phyloP scores from a whole-genome alignment of 1,140 invertebrate genomes.

The Plectrocnemia conspersa region DNA sequence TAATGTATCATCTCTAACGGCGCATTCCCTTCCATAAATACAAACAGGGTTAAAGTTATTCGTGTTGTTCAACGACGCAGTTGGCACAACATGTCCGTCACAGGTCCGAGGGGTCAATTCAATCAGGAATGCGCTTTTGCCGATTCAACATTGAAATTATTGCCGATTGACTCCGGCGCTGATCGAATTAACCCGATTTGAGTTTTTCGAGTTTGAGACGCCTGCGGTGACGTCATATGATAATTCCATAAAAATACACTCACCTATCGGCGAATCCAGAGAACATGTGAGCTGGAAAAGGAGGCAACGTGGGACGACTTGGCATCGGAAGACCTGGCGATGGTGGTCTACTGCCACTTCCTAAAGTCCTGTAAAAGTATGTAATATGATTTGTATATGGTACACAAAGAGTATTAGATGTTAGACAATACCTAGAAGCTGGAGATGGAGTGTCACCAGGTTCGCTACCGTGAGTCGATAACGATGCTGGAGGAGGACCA shows the following conservation, averaged over 20 bases:
- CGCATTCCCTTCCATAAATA: no score
- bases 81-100: neutral
- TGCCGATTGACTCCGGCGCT: conserved; percentile 18
- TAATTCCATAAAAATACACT: conserved; percentile 9
- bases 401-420: neutral
- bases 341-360: conserved; percentile 26
- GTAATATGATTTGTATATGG: neutral
- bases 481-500: conserved; percentile 14
- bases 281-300: conserved; percentile 34
- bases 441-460: conserved; percentile 30
- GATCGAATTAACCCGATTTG: conserved; percentile 22
- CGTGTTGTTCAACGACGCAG: no score
- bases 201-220: conserved; percentile 4
- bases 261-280: conserved; percentile 34
- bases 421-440: conserved; percentile 22
- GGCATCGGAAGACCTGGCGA: conserved; percentile 20
- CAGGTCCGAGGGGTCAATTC: conserved; percentile 22
- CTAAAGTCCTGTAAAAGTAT: conserved; percentile 24
- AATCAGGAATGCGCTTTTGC: conserved; percentile 17
- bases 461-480: conserved; percentile 26
- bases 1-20: no score
- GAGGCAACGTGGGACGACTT: conserved; percentile 27
- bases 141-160: conserved; percentile 18
- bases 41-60: no score
- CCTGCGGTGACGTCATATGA: neutral